Evolutionary conservation across 2,797 vertebrate genomes (phyloP), one percentile per base, ranked within the genome.

Genomic region (Gadopsis bispinosus): DNA sequence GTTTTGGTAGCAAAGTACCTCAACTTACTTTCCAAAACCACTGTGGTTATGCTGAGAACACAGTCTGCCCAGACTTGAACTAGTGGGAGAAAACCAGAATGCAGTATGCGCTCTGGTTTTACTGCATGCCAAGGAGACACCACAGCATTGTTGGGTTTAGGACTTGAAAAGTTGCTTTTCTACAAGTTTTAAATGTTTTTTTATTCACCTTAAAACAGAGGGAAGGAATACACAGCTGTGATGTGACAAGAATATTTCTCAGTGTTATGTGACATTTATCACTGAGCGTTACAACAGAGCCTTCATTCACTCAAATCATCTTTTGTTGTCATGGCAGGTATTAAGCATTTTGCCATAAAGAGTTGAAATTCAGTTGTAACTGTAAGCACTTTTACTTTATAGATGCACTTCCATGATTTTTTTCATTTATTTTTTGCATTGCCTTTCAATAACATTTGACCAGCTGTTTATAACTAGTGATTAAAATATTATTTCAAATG

Each of bases 21-120:
- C 77, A 84, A 64, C 64, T 83, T 84, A 58, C 61, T 79, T 80
- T 91, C 85, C 85, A 84, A 90, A 91, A 84, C 86, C 80, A 66
- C 81, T 67, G 70, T 70, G 83, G 77, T 88, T 83, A 60, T 79
- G 75, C 87, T 73, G 51, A 83, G 59, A 87, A 85, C 70, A 45
- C 39, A n/a, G 48, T 81, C 79, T 85, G 81, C 81, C 82, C 83
- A 53, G 41, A 73, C 45, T 65, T 62, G 26, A 88, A 86, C 55
- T 67, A 69, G 67, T 70, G 77, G 75, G 72, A 85, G 73, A 82
- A 67, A 81, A 83, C 48, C 67, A 87, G 81, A 73, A 75, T 56
- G 66, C 77, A 76, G 79, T 35, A 14, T 71, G 68, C 41, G 39
- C 50, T 67, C 31, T 83, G n/a, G 35, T 69, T 87, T 77, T 10